Percentiles rank a stretch among this genome's conserved stretches.
Evolutionary conservation across 2,113 vertebrate genomes (phyloP).

Genomic region (Barnardius zonarius): DNA sequence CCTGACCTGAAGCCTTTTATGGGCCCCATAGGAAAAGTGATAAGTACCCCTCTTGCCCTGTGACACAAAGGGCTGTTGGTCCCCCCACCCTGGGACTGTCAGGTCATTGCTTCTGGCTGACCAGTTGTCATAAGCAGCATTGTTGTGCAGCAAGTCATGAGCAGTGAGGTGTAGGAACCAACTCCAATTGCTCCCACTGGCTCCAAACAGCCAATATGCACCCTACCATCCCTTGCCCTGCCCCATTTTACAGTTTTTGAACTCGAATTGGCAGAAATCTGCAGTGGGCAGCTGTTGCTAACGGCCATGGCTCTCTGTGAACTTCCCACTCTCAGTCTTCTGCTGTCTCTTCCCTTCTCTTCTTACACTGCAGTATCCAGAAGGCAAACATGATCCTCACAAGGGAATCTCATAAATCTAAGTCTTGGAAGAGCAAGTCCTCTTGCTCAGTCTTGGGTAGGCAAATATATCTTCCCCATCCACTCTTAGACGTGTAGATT

Average conservation of each 20-base stretch:
- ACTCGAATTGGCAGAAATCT: background rate
- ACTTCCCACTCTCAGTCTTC: background rate
- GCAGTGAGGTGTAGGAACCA: background rate
- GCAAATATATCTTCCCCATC: background rate
- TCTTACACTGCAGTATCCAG: background rate
- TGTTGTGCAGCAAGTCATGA: background rate
- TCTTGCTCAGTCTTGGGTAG: background rate
- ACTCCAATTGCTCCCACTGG: background rate
- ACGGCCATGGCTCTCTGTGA: background rate
- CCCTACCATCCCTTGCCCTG: fast-evolving
- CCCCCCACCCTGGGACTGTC: fast-evolving
- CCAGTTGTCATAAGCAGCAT: background rate
- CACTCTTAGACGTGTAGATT: background rate
- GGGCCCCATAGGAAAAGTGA: fast-evolving
- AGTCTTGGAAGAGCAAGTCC: background rate
- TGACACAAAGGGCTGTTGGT: background rate
- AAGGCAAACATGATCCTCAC: background rate
- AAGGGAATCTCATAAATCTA: background rate
- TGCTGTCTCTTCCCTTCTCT: background rate
- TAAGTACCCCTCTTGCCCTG: fast-evolving
- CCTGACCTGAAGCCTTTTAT: background rate
- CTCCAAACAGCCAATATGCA: background rate
- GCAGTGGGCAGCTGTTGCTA: fast-evolving
- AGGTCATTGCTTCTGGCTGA: background rate
- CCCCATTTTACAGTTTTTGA: background rate